Evolutionary conservation across 2,113 vertebrate species (phyloP), one percentile per base, ranked within the genome.

Genomic region (Gavialis gangeticus): DNA sequence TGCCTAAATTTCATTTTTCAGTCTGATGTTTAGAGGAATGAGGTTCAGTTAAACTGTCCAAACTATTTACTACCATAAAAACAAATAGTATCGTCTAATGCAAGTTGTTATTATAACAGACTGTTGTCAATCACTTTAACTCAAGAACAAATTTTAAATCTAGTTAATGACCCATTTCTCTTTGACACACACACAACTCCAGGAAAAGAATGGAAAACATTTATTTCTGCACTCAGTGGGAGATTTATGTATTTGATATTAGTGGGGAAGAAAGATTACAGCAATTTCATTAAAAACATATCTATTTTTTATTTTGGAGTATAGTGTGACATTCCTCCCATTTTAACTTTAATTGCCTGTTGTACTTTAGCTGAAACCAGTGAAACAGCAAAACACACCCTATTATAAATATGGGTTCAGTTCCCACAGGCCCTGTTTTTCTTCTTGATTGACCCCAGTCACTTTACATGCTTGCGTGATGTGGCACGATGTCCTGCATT

Each of bases 341-440:
- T 71, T 71, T 71, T 37, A 22, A 19, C 22, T 37, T 37, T 75
- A 75, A 81, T 22, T 14, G 12, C 13, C 54, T 77, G 6, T 15
- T 14, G 1, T 28, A 24, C n/a, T 82, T 83, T 62, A 91, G 18
- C 67, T 73, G 59, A 71, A 87, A 37, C 28, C 66, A 46, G n/a
- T 24, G n/a, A 19, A 62, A 46, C 16, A 55, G 18, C 11, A 54
- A 85, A 67, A 63, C 21, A 6, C n/a, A 46, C 56, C 9, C 28
- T 22, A 5, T 66, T 30, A 30, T 57, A 85, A 57, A 71, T 79
- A 64, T 81, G 22, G 83, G 15, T 55, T 83, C 62, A 55, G 56
- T 58, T 95, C 82, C 46, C 80, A 89, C 78, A 89, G 80, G 54
- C 55, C 5, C 75, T 14, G 6, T 79, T 95, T 84, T 92, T 54